These are phyloP conservation scores for Coenobita brevimanus DNA, from an alignment of 1,140 invertebrate species.

Conservation along the genomic window DNA sequence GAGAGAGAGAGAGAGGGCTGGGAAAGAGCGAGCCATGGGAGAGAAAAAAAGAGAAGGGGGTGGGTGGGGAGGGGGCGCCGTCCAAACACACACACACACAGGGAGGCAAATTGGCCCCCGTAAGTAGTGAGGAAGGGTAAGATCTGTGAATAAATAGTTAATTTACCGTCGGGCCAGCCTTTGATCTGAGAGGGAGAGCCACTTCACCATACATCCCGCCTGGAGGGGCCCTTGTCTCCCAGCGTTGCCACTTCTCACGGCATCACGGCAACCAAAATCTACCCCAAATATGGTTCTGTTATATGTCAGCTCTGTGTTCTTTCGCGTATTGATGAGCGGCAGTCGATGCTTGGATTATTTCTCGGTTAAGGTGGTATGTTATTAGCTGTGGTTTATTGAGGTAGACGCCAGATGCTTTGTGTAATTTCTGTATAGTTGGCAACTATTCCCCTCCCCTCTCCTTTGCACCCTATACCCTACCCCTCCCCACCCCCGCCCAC, in stretches of 20 bases:
- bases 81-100: not conserved
- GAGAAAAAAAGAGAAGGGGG: not conserved
- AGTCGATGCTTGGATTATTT: no score
- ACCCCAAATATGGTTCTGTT: no score
- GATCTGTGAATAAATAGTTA: conserved; percentile 62
- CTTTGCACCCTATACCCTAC: not conserved
- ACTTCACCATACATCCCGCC: conserved; percentile 47
- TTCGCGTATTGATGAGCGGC: no score
- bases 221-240: not conserved
- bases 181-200: conserved; percentile 46
- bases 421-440: no score
- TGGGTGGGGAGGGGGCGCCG: not conserved
- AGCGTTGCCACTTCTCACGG: no score
- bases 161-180: conserved; percentile 49
- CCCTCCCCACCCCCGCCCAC: not conserved
- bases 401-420: no score
- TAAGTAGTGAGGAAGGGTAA: conserved; percentile 48
- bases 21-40: not conserved
- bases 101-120: conserved; percentile 45
- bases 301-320: no score
- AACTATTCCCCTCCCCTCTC: not conserved
- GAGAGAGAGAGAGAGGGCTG: not conserved
- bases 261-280: no score
- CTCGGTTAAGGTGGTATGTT: no score
- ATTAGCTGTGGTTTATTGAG: no score